Evolutionary conservation across 2,797 vertebrate species (phyloP).

Genomic region (Microtus californicus): DNA sequence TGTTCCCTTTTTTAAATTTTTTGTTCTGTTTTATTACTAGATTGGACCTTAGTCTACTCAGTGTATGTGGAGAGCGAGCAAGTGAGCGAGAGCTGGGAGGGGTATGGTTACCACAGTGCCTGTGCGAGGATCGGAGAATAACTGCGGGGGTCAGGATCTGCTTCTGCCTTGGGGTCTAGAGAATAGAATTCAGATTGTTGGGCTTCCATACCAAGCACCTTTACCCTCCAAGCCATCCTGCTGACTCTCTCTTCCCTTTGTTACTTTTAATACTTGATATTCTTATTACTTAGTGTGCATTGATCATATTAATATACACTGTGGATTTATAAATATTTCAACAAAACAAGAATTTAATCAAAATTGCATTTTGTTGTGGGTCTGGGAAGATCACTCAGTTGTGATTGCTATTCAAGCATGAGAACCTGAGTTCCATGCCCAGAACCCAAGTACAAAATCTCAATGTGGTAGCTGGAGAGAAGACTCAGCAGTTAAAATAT

Average conservation of each 20-base stretch:
- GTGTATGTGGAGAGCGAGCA: too few relatives aligned
- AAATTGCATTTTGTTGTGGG: background rate
- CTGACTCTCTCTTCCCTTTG: background rate
- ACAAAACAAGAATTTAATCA: constrained; percentile 21
- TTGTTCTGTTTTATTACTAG: background rate
- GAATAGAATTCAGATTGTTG: background rate
- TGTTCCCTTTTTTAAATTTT: background rate
- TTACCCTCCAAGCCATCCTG: background rate
- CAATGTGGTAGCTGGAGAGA: background rate
- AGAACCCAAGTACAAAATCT: background rate
- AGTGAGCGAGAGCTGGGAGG: background rate
- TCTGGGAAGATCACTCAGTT: background rate
- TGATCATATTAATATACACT: constrained; percentile 33
- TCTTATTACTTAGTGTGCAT: constrained; percentile 15
- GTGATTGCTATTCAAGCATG: background rate
- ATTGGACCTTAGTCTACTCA: too few relatives aligned
- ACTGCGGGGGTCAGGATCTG: too few relatives aligned
- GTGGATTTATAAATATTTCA: constrained; percentile 43
- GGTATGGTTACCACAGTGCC: background rate
- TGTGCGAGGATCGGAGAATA: too few relatives aligned
- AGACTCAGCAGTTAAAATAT: too few relatives aligned
- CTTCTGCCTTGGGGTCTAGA: background rate
- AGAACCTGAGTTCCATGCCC: background rate
- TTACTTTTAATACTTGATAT: constrained; percentile 34
- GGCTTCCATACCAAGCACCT: background rate